phyloP scores from a whole-genome alignment of 2,888 invertebrate species.

The Muschampia plurimacula region DNA sequence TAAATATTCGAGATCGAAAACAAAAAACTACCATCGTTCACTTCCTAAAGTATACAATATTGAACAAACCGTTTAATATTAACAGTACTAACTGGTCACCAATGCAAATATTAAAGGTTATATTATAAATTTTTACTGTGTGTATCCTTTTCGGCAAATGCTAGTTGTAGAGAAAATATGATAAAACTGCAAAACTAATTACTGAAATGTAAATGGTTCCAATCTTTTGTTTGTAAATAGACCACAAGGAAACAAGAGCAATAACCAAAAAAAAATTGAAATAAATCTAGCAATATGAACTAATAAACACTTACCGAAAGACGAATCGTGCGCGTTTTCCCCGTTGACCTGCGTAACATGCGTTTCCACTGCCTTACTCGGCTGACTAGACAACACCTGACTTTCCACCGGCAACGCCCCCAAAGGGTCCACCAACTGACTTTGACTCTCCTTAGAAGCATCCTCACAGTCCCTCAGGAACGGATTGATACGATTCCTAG shows the following conservation, averaged over 20 bases:
- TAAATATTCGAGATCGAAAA: no score
- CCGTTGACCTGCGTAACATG: constrained; percentile 67
- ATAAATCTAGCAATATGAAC: neutral
- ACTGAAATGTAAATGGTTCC: neutral
- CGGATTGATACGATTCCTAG: constrained; percentile 85
- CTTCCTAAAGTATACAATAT: no score
- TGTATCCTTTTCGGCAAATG: no score
- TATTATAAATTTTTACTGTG: no score
- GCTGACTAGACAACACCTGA: constrained; percentile 63
- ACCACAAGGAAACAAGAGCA: neutral
- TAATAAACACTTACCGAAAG: constrained; percentile 60
- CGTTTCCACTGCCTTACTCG: constrained; percentile 52
- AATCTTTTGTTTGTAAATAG: neutral
- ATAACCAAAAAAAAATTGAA: neutral
- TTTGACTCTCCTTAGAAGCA: constrained; percentile 52
- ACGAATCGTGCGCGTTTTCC: constrained; percentile 63
- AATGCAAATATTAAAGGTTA: no score
- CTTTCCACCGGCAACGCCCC: constrained; percentile 79
- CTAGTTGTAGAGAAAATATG: neutral
- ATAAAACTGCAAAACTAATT: neutral
- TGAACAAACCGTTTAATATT: no score
- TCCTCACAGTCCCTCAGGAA: constrained; percentile 86
- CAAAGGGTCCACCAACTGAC: constrained; percentile 50
- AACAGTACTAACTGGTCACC: no score
- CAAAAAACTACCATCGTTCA: no score